phyloP scores from a whole-genome alignment of 1,140 invertebrate genomes.

The Sycobia sp. region DNA sequence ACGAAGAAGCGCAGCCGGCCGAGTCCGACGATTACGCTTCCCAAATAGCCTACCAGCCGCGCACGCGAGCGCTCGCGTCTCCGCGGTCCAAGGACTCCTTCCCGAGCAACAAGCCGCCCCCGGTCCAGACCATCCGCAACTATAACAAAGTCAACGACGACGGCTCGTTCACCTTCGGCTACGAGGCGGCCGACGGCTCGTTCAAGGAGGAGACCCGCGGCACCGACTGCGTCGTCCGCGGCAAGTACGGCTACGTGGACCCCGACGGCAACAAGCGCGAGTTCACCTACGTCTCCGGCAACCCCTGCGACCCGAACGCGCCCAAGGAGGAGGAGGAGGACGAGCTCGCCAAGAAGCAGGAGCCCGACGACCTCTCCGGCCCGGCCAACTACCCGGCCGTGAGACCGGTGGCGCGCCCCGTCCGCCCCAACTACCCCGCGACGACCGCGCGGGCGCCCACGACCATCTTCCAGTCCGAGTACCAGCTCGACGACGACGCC shows the following conservation, averaged over 20 bases:
- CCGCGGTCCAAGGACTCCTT: constrained; percentile 61
- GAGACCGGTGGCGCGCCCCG: constrained; percentile 57
- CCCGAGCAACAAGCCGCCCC: constrained; percentile 69
- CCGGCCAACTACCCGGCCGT: constrained; percentile 70
- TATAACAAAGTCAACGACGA: constrained; percentile 84
- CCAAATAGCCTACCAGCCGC: constrained; percentile 52
- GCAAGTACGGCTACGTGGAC: constrained; percentile 88
- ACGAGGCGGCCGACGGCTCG: constrained; percentile 86
- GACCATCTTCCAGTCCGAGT: constrained; percentile 70
- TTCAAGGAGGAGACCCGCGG: constrained; percentile 88
- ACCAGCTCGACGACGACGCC: constrained; percentile 63
- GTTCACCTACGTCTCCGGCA: constrained; percentile 90
- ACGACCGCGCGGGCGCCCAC: constrained; percentile 67
- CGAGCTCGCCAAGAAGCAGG: constrained; percentile 62
- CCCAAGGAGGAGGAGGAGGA: constrained; percentile 72
- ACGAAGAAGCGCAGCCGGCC: constrained; percentile 46
- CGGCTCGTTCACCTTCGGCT: constrained; percentile 86
- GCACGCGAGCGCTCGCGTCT: constrained; percentile 52
- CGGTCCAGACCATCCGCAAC: constrained; percentile 79
- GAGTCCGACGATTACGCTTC: constrained; percentile 51
- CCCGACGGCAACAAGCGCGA: constrained; percentile 86
- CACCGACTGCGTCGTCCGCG: constrained; percentile 83
- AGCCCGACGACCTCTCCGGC: constrained; percentile 65
- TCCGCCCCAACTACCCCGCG: constrained; percentile 54
- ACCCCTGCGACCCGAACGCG: constrained; percentile 83